phyloP scores from a whole-genome alignment of 2,797 vertebrate genomes.

The Dromococcyx pavoninus region DNA sequence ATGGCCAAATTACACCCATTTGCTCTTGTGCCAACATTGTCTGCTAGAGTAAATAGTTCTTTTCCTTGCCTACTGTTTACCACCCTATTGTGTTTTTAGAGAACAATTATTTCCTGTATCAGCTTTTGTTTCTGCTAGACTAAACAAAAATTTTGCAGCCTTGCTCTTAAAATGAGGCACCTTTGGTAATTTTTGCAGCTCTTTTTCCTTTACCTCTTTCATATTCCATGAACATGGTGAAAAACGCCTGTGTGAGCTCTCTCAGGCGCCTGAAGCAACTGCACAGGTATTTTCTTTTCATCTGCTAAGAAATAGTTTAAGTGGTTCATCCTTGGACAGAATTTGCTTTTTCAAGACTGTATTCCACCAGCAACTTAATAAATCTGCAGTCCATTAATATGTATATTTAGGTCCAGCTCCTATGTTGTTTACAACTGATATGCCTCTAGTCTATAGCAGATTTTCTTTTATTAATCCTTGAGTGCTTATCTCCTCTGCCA shows the following conservation, averaged over 20 bases:
- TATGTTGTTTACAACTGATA: background rate
- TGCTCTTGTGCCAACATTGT: slow-evolving; percentile 46
- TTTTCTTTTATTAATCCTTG: background rate
- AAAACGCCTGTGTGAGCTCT: background rate
- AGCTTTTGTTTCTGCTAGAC: slow-evolving; percentile 49
- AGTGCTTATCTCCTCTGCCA: background rate
- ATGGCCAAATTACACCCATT: slow-evolving; percentile 9
- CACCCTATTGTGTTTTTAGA: slow-evolving; percentile 43
- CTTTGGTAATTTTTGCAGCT: background rate
- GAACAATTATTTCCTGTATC: slow-evolving; percentile 64
- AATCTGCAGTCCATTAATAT: background rate
- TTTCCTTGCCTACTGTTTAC: slow-evolving; percentile 56
- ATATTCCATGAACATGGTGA: background rate
- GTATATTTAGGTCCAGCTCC: background rate
- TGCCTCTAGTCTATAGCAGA: background rate
- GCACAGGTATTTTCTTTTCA: background rate
- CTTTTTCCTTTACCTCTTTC: background rate
- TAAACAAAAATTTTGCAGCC: slow-evolving; percentile 6
- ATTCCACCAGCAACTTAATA: background rate
- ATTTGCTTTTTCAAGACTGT: background rate
- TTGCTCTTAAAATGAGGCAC: background rate
- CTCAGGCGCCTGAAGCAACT: background rate
- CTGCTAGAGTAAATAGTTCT: slow-evolving; percentile 33
- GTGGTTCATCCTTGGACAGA: background rate
- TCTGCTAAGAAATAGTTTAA: background rate